These are phyloP conservation scores for Actinemys pallida DNA, from an alignment of 2,113 vertebrate genomes.

Conservation along the genomic window DNA sequence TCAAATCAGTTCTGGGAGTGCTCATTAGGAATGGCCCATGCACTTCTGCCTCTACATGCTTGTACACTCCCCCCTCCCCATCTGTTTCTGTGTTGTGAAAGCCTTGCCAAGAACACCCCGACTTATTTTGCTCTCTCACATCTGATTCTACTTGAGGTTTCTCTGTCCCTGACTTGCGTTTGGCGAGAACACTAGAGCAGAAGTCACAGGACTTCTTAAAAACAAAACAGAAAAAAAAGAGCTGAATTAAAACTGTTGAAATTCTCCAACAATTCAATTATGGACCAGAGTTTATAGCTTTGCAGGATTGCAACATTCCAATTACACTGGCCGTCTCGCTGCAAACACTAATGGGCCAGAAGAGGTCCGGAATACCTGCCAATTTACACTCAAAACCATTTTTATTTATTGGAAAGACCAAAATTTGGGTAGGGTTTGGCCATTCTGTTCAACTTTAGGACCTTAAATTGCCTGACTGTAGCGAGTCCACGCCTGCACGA, in stretches of 20 bases:
- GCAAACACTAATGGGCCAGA: constrained; percentile 11
- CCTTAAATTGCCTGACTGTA: background rate
- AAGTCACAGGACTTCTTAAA: constrained; percentile 38
- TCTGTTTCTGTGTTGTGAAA: constrained; percentile 56
- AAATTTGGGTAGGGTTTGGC: constrained; percentile 5
- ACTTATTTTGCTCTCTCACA: constrained; percentile 33
- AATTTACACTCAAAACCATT: background rate
- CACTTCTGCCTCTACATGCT: background rate
- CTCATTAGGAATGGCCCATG: constrained; percentile 17
- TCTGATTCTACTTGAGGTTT: constrained; percentile 42
- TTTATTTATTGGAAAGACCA: constrained; percentile 11
- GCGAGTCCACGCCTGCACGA: background rate
- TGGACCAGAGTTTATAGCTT: background rate
- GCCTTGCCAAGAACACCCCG: constrained; percentile 52
- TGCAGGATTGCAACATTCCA: constrained; percentile 12
- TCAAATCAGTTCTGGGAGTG: background rate
- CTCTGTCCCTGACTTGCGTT: background rate
- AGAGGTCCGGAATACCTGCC: background rate
- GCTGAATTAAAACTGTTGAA: constrained; percentile 19
- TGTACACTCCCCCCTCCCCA: background rate
- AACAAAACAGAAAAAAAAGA: constrained; percentile 1
- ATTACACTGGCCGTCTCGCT: background rate
- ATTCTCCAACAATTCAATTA: constrained; percentile 24
- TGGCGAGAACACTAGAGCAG: constrained; percentile 15
- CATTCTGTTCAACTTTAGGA: constrained; percentile 3